A percentile compares a stretch with the other conserved stretches of the same genome.
These are phyloP conservation scores for Crotophaga sulcirostris DNA, from an alignment of 2,113 vertebrate species.

Conservation along the genomic window DNA sequence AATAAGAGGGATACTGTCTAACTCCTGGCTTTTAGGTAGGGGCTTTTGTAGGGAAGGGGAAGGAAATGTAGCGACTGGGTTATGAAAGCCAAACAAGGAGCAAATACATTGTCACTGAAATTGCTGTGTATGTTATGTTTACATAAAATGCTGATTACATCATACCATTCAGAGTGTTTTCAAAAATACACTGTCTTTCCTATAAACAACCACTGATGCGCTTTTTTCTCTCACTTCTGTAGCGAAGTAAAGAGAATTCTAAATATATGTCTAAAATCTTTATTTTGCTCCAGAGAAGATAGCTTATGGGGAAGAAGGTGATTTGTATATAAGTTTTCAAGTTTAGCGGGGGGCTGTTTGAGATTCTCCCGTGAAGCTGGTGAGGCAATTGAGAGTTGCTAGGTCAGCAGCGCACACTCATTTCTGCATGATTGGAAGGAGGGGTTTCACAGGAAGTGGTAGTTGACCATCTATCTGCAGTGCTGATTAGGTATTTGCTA, in stretches of 20 bases:
- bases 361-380: background rate
- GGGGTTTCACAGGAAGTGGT: background rate
- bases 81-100: background rate
- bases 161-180: background rate
- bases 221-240: background rate
- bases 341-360: background rate
- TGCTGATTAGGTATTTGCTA: background rate
- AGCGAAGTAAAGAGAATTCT: background rate
- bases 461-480: background rate
- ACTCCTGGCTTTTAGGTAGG: background rate
- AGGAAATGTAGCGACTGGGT: background rate
- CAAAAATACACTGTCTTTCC: background rate
- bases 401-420: background rate
- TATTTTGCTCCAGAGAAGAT: background rate
- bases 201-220: background rate
- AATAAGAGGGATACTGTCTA: background rate
- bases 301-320: background rate
- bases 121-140: background rate
- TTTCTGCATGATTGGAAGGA: background rate
- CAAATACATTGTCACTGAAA: background rate
- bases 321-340: background rate
- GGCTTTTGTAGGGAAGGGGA: background rate
- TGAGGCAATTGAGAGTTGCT: background rate
- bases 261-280: background rate
- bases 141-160: background rate